Evolutionary conservation across 2,113 vertebrate species (phyloP), one percentile per base, ranked within the genome.

Genomic region (Engystomops pustulosus): DNA sequence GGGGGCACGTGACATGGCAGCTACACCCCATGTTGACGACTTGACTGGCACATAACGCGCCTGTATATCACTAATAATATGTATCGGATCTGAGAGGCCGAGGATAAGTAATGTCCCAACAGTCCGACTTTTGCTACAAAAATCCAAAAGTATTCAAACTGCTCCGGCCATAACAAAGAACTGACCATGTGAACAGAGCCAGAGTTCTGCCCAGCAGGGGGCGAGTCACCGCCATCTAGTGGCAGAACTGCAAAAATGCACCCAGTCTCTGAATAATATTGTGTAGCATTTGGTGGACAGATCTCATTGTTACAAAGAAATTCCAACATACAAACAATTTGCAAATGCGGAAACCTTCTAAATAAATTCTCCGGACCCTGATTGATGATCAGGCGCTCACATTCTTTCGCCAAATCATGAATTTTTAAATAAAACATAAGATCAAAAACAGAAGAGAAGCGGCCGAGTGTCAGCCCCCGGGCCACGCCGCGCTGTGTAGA

Each of bases 341-440:
- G 18, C 15, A 1, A 75, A 32, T 76, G 72, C 14, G n/a, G 68
- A 32, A 53, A n/a, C 18, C 34, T 3, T 55, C 47, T 75, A 75
- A 53, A 77, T 72, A 72, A 14, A 45, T 45, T 44, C 10, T 41
- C 3, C 14, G 27, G 27, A 72, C 41, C 68, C 69, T 45, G 69
- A 44, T 72, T 45, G 12, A 27, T 25, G 69, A 45, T 44, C 20
- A 72, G 23, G 20, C 30, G 1, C 67, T 1, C 67, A 12, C 36
- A 25, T 44, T 41, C 11, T 11, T 23, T 10, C 17, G 30, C n/a
- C n/a, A n/a, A n/a, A n/a, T 17, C 6, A 38, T 6, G 11, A n/a
- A 70, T 72, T 72, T n/a, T n/a, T 45, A 15, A 27, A 27, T 72
- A 47, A 23, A 72, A 47, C 23, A 14, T 71, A 41, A n/a, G 68